Evolutionary conservation across 2,797 vertebrate species (phyloP).

Genomic region (Helarctos malayanus): DNA sequence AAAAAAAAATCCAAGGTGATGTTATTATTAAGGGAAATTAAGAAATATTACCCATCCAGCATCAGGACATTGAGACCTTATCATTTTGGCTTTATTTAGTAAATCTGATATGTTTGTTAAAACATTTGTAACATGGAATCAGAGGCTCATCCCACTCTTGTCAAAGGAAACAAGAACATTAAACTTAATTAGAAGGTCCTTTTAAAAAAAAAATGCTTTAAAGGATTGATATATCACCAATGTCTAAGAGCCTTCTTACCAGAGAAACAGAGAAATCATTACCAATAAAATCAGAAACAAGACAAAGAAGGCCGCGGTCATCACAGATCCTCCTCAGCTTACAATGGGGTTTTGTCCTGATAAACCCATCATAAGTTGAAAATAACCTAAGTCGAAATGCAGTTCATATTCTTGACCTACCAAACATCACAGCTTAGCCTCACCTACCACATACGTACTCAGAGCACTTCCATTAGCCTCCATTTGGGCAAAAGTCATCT

Average conservation of each 20-base stretch:
- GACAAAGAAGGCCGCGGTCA: not conserved
- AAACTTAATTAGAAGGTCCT: not conserved
- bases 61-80: not conserved
- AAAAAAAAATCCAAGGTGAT: not conserved
- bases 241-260: not conserved
- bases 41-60: not conserved
- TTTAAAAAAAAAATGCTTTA: conserved; percentile 7
- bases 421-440: not conserved
- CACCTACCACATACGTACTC: not conserved
- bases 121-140: not conserved
- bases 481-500: not conserved
- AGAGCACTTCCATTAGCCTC: not conserved
- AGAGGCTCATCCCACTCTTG: not conserved
- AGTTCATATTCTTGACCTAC: not conserved
- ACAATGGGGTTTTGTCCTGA: not conserved
- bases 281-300: not conserved
- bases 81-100: not conserved
- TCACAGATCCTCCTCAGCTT: not conserved
- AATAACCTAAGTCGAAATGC: not conserved
- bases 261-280: not conserved
- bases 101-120: not conserved
- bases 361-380: not conserved
- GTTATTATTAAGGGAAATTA: conserved; percentile 20
- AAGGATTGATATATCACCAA: not conserved
- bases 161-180: not conserved